These are phyloP conservation scores for Malacoctenus gilli DNA, from an alignment of 2,797 vertebrate species.

Conservation along the genomic window DNA sequence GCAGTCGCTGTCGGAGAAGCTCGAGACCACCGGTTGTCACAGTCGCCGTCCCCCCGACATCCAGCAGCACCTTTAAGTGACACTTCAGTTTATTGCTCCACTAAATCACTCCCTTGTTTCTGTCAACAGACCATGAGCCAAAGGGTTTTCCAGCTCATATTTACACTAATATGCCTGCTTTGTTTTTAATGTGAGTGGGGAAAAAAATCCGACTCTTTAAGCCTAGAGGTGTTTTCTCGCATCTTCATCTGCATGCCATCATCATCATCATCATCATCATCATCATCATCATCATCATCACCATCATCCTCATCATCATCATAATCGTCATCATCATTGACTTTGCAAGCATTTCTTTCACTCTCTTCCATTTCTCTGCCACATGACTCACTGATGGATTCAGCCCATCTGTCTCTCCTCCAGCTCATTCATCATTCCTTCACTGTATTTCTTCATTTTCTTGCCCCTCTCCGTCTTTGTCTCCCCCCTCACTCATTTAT, in stretches of 20 bases:
- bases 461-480: constrained; percentile 65
- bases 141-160: constrained; percentile 55
- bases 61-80: constrained; percentile 1
- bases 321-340: constrained; percentile 45
- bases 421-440: constrained; percentile 73
- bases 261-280: no score
- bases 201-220: constrained; percentile 64
- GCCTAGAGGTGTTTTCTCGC: no score
- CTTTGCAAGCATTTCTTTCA: constrained; percentile 46
- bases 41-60: not conserved
- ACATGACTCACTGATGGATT: constrained; percentile 30
- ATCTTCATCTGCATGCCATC: no score
- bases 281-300: no score
- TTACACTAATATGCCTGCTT: constrained; percentile 52
- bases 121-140: constrained; percentile 45
- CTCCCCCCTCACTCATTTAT: constrained; percentile 47
- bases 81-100: constrained; percentile 27
- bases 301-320: constrained; percentile 31
- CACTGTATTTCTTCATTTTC: constrained; percentile 70
- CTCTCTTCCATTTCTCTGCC: constrained; percentile 43
- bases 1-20: no score
- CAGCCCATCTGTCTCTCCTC: constrained; percentile 62
- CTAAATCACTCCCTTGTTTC: constrained; percentile 59
- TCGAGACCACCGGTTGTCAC: no score
- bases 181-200: constrained; percentile 58